Conservation (phyloP, 2,797 vertebrate genomes). For the Malacoraja senta region DNA sequence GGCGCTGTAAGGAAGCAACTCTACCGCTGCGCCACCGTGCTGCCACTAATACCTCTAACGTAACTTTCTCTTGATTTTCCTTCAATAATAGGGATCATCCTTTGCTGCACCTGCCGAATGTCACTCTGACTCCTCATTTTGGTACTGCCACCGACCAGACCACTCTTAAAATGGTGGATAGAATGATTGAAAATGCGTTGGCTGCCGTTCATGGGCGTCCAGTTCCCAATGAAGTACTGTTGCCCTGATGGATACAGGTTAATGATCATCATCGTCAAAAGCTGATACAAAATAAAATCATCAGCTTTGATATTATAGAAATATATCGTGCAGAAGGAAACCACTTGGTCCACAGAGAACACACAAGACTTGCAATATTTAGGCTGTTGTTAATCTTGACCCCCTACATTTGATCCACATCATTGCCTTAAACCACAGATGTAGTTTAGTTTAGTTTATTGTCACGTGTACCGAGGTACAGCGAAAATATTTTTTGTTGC, state of each 20-base stretch:
- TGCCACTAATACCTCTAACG: no score
- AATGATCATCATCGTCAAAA: background rate
- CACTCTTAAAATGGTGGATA: constrained; percentile 50
- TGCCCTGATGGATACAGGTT: background rate
- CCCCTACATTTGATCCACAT: no score
- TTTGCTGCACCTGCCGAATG: constrained; percentile 57
- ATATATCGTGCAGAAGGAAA: no score
- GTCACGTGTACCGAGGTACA: no score
- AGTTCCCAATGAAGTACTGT: constrained; percentile 53
- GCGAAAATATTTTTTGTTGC: no score
- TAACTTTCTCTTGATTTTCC: background rate
- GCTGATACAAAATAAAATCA: background rate
- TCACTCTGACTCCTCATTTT: constrained; percentile 59
- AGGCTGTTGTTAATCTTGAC: no score
- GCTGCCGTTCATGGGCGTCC: constrained; percentile 53
- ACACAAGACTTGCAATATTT: no score
- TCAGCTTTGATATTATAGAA: background rate
- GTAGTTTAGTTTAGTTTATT: no score
- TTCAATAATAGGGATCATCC: constrained; percentile 57
- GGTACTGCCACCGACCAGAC: constrained; percentile 54
- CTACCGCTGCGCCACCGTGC: no score
- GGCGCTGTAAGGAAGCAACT: no score
- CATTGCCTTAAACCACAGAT: no score
- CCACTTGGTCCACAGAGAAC: no score
- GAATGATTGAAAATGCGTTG: constrained; percentile 56